Conservation (phyloP, 2,888 invertebrate genomes). For the Nomada ferruginata region DNA sequence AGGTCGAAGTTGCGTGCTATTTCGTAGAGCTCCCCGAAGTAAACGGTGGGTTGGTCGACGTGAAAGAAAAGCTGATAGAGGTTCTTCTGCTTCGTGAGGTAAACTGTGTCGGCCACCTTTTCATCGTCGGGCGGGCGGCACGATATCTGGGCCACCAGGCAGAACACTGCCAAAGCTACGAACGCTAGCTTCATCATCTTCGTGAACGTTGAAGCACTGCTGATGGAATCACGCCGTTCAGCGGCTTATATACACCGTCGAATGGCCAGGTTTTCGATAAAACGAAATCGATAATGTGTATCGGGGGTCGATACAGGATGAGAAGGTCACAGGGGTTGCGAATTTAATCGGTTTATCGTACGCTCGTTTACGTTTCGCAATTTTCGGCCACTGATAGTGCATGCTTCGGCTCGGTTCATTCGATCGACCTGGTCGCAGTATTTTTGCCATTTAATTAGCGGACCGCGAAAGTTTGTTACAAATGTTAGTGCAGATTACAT, state of each 20-base stretch:
- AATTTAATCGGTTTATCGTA: constrained; percentile 15
- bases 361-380: background rate
- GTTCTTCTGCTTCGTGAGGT: constrained; percentile 84
- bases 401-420: background rate
- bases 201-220: constrained; percentile 7
- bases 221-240: background rate
- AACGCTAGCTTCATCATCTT: constrained; percentile 53
- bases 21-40: constrained; percentile 74
- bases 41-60: constrained; percentile 81
- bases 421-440: background rate
- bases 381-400: background rate
- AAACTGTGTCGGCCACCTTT: constrained; percentile 76
- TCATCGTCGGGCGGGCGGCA: constrained; percentile 7
- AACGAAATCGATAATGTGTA: constrained; percentile 26
- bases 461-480: background rate
- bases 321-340: constrained; percentile 25
- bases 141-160: constrained; percentile 42
- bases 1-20: constrained; percentile 73
- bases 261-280: constrained; percentile 18
- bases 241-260: constrained; percentile 48
- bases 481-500: too few relatives aligned
- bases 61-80: constrained; percentile 85
- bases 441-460: background rate
- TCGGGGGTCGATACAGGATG: constrained; percentile 28
- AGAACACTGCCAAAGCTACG: constrained; percentile 45